Conservation (phyloP, 2,888 invertebrate species). For the Strigamia transsilvanica region DNA sequence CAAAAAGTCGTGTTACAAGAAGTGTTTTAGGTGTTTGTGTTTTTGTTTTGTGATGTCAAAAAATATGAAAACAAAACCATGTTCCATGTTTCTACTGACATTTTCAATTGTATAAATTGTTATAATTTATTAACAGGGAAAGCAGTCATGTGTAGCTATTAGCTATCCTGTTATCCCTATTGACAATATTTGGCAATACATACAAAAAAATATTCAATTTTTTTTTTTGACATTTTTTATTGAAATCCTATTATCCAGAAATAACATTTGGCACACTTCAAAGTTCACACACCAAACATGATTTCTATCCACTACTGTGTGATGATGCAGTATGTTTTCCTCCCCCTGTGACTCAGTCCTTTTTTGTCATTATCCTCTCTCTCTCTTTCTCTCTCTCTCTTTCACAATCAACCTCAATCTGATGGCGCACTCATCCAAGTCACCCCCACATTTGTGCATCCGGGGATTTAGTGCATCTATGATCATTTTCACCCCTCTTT, state of each 20-base stretch:
- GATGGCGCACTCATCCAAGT: neutral
- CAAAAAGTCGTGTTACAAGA: too few species aligned
- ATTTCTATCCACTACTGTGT: neutral
- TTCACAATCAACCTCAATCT: constrained; percentile 18
- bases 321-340: constrained; percentile 4
- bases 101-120: too few species aligned
- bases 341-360: constrained; percentile 21
- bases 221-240: neutral
- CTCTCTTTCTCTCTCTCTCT: neutral
- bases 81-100: too few species aligned
- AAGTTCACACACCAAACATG: neutral
- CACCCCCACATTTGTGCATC: constrained; percentile 33
- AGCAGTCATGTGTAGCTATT: too few species aligned
- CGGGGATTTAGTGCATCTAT: constrained; percentile 15
- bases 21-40: too few species aligned
- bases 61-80: too few species aligned
- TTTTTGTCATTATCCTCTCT: constrained; percentile 11
- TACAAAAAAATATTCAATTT: neutral
- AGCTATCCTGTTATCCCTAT: too few species aligned
- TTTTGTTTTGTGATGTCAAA: too few species aligned
- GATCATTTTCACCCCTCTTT: constrained; percentile 27
- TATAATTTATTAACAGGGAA: too few species aligned
- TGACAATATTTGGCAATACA: too few species aligned
- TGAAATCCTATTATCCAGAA: neutral
- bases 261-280: neutral